Percentiles rank a stretch among this genome's conserved stretches.
Conservation (phyloP, 2,797 vertebrate genomes). For the Bradypodion ventrale region DNA sequence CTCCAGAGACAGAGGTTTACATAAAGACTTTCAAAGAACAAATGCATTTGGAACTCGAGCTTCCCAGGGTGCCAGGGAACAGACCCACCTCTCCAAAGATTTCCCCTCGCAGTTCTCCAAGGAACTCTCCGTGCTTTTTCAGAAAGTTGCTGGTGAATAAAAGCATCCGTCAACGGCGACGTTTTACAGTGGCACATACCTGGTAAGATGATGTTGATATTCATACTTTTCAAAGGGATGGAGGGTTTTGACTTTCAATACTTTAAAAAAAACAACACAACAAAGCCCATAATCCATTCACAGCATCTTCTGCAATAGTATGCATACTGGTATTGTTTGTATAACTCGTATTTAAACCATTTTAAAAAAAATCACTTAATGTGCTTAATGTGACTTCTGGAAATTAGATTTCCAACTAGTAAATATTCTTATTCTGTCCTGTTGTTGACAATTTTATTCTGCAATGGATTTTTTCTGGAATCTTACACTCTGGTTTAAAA, state of each 20-base stretch:
- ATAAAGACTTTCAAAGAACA: constrained; percentile 98
- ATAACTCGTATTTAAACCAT: constrained; percentile 22
- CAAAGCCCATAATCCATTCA: constrained; percentile 15
- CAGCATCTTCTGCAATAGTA: constrained; percentile 4
- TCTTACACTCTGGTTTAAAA: background rate
- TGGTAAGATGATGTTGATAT: constrained; percentile 84
- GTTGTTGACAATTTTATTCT: background rate
- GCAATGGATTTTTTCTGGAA: rapidly evolving
- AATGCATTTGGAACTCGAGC: constrained; percentile 97
- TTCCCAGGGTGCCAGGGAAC: constrained; percentile 84
- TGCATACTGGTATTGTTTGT: background rate
- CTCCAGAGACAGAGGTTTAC: constrained; percentile 88
- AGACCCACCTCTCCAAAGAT: constrained; percentile 93
- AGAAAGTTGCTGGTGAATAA: constrained; percentile 98
- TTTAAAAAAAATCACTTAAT: constrained; percentile 21
- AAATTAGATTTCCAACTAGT: background rate
- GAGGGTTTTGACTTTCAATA: background rate
- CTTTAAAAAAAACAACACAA: background rate
- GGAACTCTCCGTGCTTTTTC: constrained; percentile 90
- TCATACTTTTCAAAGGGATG: background rate
- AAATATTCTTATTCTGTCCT: background rate
- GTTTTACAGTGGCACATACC: constrained; percentile 97
- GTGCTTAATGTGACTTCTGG: background rate
- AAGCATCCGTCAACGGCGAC: constrained; percentile 93
- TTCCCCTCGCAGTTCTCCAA: constrained; percentile 93